Evolutionary conservation across 2,797 vertebrate species (phyloP).

Genomic region (Sibirionetta formosa): DNA sequence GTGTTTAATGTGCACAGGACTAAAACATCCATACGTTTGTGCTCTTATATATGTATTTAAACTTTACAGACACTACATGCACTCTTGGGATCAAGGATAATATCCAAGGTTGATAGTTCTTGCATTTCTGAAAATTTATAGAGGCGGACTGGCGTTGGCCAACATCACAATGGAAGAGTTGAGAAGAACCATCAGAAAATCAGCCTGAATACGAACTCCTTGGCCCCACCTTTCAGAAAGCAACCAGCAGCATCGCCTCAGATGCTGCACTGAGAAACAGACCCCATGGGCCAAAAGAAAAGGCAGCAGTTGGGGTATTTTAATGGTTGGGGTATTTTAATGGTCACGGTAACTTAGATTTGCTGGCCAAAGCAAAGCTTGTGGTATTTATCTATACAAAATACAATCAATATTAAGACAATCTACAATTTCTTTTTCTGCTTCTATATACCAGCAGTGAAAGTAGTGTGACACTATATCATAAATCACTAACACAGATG

Average conservation of each 20-base stretch:
- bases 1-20: rapidly evolving
- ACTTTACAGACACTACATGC: background rate
- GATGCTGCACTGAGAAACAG: background rate
- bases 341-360: background rate
- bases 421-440: constrained; percentile 46
- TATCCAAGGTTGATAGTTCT: background rate
- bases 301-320: background rate
- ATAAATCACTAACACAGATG: constrained; percentile 38
- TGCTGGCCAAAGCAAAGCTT: constrained; percentile 17
- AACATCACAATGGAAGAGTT: background rate
- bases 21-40: background rate
- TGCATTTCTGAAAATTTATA: background rate
- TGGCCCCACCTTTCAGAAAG: background rate
- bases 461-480: constrained; percentile 16
- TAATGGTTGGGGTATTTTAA: background rate
- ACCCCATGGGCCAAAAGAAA: background rate
- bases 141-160: background rate
- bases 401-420: constrained; percentile 20
- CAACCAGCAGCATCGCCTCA: background rate
- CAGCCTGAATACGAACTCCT: background rate
- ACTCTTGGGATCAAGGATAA: background rate
- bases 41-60: background rate
- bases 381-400: constrained; percentile 49
- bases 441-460: constrained; percentile 3
- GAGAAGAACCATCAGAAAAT: background rate